phyloP scores from a whole-genome alignment of 2,113 vertebrate genomes.

The Mastomys natalensis region DNA sequence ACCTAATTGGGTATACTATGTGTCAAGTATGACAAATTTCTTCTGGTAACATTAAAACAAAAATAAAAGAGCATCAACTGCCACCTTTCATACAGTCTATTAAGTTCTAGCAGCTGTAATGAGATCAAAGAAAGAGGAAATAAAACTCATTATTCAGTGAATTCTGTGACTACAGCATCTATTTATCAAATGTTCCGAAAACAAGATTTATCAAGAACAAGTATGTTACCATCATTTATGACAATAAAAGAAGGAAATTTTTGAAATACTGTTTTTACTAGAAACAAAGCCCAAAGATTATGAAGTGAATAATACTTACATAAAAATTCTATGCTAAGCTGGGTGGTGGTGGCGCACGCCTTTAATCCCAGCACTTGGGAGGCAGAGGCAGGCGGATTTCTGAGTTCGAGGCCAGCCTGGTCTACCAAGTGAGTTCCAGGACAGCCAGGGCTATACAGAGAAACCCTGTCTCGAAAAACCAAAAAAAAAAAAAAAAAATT shows the following conservation, averaged over 20 bases:
- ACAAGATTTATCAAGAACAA: background rate
- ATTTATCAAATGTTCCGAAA: background rate
- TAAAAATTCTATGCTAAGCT: background rate
- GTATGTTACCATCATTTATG: background rate
- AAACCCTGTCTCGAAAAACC: too few relatives aligned
- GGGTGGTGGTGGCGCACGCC: too few relatives aligned
- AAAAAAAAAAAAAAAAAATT: too few relatives aligned
- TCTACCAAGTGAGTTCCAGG: too few relatives aligned
- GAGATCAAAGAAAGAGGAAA: constrained; percentile 1
- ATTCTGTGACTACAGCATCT: background rate
- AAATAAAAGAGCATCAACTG: background rate
- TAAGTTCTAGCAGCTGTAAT: background rate
- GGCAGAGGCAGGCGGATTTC: too few relatives aligned
- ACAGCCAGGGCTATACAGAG: too few relatives aligned
- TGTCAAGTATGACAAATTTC: background rate
- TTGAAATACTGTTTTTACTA: background rate
- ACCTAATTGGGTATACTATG: background rate
- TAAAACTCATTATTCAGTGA: background rate
- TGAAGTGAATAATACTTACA: background rate
- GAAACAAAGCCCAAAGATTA: background rate
- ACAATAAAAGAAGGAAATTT: background rate
- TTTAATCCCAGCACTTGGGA: too few relatives aligned
- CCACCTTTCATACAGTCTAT: background rate
- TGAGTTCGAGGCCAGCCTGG: too few relatives aligned
- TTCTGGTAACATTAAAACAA: background rate